Base-by-base conservation (phyloP, 2,113 vertebrate genomes). In the Pangasianodon gigas region DNA sequence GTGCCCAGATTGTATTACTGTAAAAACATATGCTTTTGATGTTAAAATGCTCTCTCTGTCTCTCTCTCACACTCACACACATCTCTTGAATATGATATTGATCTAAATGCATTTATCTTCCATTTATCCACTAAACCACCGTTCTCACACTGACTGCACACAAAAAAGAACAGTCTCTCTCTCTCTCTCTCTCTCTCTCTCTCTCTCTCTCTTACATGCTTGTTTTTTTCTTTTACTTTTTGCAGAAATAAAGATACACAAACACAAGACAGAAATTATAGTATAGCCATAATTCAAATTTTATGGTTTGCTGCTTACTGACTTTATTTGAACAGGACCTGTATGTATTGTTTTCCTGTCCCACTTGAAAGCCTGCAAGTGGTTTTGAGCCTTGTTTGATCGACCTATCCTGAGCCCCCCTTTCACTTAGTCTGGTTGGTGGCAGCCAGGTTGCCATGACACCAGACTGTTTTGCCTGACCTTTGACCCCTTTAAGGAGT, bases 381-480 rank as follows among this genome's bases (percentile, higher is more conserved):
- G 92, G 89, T 88, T 90, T 93, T 94, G 92, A 94, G 90, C 91
- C 90, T 90, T 92, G 90, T 95, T 95, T 95, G 95, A 96, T 89
- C 93, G 94, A 95, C 92, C 93, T 91, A 85, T 93, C 93, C 24
- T 91, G 86, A 90, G 84, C 58, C 89, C 74, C 58, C 56, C 82
- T 54, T 89, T 85, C 87, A 89, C 79, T 90, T 91, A 95, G 94
- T 95, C 93, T 95, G 91, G 93, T 94, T 94, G 94, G 94, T 95
- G 95, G 95, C 94, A 95, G 94, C 94, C 93, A 95, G 94, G 96
- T 96, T 96, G 94, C 95, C 96, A 96, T 96, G 96, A 96, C 96
- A 94, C 96, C 95, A 96, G 96, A 96, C 96, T 96, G 95, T 96
- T 96, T 96, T 95, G 95, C 95, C 95, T 96, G 95, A 94, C 95